These are phyloP conservation scores for Campylomormyrus tamandua DNA, from an alignment of 2,113 vertebrate genomes.

Conservation along the genomic window DNA sequence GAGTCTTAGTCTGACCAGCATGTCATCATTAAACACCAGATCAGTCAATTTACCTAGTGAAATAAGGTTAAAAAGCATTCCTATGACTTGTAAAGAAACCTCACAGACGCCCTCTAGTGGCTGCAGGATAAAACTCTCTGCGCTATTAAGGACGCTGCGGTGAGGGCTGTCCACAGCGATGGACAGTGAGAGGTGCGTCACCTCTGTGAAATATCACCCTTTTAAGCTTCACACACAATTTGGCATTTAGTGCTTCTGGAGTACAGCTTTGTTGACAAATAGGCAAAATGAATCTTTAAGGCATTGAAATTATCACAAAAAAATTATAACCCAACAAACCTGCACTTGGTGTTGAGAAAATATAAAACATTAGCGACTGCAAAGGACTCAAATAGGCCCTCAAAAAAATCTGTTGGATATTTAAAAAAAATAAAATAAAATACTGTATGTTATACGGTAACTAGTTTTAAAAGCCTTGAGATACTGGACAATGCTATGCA, in stretches of 20 bases:
- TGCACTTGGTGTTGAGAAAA: background rate
- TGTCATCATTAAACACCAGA: background rate
- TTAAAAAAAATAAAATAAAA: background rate
- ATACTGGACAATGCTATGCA: background rate
- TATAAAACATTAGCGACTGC: background rate
- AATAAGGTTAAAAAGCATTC: background rate
- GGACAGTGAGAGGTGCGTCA: background rate
- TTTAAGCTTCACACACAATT: conserved; percentile 7
- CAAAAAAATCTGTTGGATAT: background rate
- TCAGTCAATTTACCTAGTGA: background rate
- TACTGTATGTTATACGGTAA: background rate
- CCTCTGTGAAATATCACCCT: background rate
- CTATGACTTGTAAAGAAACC: background rate
- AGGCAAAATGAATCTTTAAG: background rate
- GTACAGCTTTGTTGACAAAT: background rate
- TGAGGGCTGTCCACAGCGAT: background rate
- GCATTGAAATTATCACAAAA: background rate
- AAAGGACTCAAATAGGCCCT: background rate
- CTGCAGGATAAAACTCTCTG: background rate
- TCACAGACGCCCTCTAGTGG: background rate
- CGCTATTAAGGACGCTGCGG: background rate
- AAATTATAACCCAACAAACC: background rate
- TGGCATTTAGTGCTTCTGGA: background rate
- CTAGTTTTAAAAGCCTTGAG: background rate
- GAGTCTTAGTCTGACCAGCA: background rate